Base-by-base conservation (phyloP, 2,113 vertebrate species). In the Stictonetta naevosa region DNA sequence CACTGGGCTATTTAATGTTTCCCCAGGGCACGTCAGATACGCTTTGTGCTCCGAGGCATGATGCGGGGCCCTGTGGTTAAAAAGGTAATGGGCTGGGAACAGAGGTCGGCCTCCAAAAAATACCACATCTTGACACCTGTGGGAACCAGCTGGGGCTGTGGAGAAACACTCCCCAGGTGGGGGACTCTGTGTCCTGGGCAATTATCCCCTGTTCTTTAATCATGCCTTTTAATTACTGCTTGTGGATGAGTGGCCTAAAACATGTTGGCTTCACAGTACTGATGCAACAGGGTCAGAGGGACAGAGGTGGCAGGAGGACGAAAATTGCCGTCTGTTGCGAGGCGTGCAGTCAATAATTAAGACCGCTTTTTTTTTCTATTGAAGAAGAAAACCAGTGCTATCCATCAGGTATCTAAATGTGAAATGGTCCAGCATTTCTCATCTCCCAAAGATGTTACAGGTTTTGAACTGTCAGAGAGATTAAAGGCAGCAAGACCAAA, bases 1-100 rank as follows among this genome's bases (percentile, higher is more conserved):
- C 1, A 20, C 64, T 34, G 44, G 38, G 42, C 79, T 97, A 93
- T 97, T 97, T 96, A 88, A 95, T 78, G 79, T 38, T 46, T 68
- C 60, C 34, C 29, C 72, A 52, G 66, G 68, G 46, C 46, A 11
- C 1, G 48, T 86, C 89, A 83, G 88, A 22, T 58, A 76, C 53
- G 50, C 60, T 94, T 75, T 95, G 93, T 40, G 88, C 85, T 92
- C 91, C 33, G 5, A 4, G 4, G 58, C 4, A 10, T 33, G 94
- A 86, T 42, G 82, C 75, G 72, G 59, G 72, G 52, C 91, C 81
- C 93, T 38, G 88, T 3, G 50, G 94, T 75, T 66, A 77, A 21
- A 68, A 34, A 11, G 29, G 63, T 33, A 75, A 92, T 25, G 72
- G 92, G 56, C 38, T 95, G 88, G 78, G 40, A 94, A 83, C 6